A percentile compares a stretch with the other conserved stretches of the same genome.
phyloP scores from a whole-genome alignment of 2,888 invertebrate genomes.

The Pristionchus mayeri region DNA sequence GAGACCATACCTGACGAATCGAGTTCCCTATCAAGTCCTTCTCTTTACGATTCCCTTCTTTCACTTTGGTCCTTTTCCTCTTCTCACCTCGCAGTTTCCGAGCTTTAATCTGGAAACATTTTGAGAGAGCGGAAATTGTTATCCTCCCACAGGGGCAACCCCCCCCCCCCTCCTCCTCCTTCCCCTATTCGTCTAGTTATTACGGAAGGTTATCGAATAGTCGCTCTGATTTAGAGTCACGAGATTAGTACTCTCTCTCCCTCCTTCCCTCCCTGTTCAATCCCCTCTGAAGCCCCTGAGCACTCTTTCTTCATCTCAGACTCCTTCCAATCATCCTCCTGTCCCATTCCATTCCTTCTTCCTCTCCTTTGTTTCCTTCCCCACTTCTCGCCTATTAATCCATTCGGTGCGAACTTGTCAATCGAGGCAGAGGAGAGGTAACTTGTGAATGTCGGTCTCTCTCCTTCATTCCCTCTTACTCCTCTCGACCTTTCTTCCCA shows the following conservation, averaged over 20 bases:
- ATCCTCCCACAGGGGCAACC: background rate
- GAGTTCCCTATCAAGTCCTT: too few species aligned
- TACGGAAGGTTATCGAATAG: slow-evolving; percentile 40
- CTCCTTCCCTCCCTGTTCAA: background rate
- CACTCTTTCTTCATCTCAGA: slow-evolving; percentile 19
- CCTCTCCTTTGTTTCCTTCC: slow-evolving; percentile 30
- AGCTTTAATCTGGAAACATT: background rate
- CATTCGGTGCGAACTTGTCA: background rate
- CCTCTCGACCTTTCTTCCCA: background rate
- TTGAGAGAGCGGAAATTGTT: slow-evolving; percentile 12
- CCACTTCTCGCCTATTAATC: slow-evolving; percentile 14
- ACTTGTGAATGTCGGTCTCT: background rate
- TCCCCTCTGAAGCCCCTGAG: slow-evolving; percentile 1
- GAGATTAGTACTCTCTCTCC: slow-evolving; percentile 14
- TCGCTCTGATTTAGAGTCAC: slow-evolving; percentile 9
- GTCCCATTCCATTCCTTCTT: background rate
- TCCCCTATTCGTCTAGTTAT: slow-evolving; percentile 3
- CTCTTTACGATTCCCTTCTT: too few species aligned
- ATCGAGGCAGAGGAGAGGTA: background rate
- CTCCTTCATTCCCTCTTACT: background rate
- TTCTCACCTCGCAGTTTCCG: background rate
- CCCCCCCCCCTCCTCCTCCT: background rate
- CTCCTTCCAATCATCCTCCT: background rate
- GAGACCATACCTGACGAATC: background rate
- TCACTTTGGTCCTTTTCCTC: background rate